Conservation (phyloP, 2,888 invertebrate genomes). For the Kryphioiulus occultus region DNA sequence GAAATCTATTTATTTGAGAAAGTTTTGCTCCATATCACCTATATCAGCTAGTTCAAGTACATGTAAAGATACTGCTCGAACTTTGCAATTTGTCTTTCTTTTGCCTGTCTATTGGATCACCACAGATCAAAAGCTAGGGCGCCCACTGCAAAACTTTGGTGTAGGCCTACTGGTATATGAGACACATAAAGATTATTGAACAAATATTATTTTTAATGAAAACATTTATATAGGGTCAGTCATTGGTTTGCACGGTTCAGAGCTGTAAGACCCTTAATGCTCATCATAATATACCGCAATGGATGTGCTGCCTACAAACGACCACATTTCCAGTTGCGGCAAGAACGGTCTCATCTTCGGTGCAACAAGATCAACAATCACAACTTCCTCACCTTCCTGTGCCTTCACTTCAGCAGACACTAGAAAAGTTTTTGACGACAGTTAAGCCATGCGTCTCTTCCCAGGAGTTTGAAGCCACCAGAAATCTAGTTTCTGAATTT, state of each 20-base stretch:
- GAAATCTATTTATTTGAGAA: no score
- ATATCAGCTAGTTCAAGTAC: no score
- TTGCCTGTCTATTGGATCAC: no score
- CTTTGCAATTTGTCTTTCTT: no score
- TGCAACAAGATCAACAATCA: neutral
- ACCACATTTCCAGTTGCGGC: neutral
- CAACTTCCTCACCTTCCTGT: conserved; percentile 61
- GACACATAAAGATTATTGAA: no score
- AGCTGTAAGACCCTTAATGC: neutral
- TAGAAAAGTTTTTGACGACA: conserved; percentile 61
- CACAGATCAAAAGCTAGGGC: no score
- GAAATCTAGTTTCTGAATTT: conserved; percentile 61
- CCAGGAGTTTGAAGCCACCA: conserved; percentile 60
- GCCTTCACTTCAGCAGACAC: conserved; percentile 61
- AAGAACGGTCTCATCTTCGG: conserved; percentile 12
- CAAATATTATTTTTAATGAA: no score
- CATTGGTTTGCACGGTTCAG: conserved; percentile 24
- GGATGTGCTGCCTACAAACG: neutral
- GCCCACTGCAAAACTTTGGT: no score
- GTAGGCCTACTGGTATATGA: no score
- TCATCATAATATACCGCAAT: neutral
- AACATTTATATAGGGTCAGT: neutral
- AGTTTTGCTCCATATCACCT: no score
- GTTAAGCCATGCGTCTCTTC: conserved; percentile 60
- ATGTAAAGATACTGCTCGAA: no score